These are phyloP conservation scores for Megalops atlanticus DNA, from an alignment of 2,113 vertebrate genomes.

Conservation along the genomic window DNA sequence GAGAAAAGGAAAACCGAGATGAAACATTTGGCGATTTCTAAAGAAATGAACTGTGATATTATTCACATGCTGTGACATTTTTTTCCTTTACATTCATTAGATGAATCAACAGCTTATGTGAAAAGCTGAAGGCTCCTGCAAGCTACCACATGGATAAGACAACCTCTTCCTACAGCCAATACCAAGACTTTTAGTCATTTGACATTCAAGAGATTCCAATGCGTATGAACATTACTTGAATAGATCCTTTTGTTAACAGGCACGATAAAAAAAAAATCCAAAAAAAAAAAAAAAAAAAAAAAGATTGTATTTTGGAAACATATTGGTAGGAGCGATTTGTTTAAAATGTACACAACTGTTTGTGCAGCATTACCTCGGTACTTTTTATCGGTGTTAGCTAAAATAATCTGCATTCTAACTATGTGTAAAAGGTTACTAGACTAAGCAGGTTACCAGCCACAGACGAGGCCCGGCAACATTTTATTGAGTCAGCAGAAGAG, in stretches of 20 bases:
- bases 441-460: conserved; percentile 30
- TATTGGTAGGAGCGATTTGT: too few species aligned
- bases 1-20: background rate
- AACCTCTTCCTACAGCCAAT: background rate
- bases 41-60: background rate
- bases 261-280: background rate
- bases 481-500: conserved; percentile 33
- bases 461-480: conserved; percentile 18
- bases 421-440: conserved; percentile 21
- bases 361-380: background rate
- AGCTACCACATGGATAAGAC: background rate
- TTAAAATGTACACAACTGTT: too few species aligned
- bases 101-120: too few species aligned
- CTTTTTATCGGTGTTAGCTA: background rate
- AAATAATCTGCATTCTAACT: conserved; percentile 9
- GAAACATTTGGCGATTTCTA: background rate
- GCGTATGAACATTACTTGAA: background rate
- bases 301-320: too few species aligned
- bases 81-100: too few species aligned
- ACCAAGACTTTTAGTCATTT: conserved; percentile 15
- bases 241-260: background rate
- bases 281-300: background rate
- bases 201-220: conserved; percentile 9
- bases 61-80: too few species aligned
- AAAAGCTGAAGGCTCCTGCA: background rate